Conservation (phyloP, 2,888 invertebrate species). For the Callinectes sapidus region DNA sequence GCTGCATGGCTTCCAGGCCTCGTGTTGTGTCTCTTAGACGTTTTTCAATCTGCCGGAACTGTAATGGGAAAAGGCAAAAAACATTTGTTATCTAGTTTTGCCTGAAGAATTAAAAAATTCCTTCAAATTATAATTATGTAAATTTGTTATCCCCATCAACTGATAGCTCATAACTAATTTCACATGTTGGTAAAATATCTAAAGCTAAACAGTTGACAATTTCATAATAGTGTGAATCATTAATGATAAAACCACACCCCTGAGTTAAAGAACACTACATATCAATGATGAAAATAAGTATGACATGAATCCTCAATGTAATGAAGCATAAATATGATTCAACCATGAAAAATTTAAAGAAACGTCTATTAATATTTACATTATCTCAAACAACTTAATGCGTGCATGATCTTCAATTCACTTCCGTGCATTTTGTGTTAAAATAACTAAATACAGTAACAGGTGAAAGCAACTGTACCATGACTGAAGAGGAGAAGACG, state of each 20-base stretch:
- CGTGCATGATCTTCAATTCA: not conserved
- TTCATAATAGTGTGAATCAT: too few species aligned
- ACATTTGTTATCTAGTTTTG: not conserved
- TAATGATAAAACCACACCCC: too few species aligned
- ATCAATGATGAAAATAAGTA: too few species aligned
- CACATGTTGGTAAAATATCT: not conserved
- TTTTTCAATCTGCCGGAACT: slow-evolving; percentile 60
- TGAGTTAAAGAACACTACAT: too few species aligned
- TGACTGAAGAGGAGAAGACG: not conserved
- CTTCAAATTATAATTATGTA: not conserved
- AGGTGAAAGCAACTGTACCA: not conserved
- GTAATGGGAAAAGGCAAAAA: not conserved
- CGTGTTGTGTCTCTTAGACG: slow-evolving; percentile 53
- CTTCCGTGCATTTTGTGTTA: not conserved
- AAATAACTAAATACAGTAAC: too few species aligned
- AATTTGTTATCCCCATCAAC: not conserved
- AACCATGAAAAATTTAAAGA: too few species aligned
- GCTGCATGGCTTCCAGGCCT: slow-evolving; percentile 61
- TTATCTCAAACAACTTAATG: not conserved
- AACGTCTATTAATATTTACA: too few species aligned
- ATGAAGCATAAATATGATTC: not conserved
- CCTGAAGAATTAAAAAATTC: not conserved
- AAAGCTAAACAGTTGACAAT: too few species aligned
- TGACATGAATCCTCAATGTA: too few species aligned
- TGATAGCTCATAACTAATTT: not conserved